Base-by-base conservation (phyloP, 1,140 invertebrate species). In the Aphidius ervi region DNA sequence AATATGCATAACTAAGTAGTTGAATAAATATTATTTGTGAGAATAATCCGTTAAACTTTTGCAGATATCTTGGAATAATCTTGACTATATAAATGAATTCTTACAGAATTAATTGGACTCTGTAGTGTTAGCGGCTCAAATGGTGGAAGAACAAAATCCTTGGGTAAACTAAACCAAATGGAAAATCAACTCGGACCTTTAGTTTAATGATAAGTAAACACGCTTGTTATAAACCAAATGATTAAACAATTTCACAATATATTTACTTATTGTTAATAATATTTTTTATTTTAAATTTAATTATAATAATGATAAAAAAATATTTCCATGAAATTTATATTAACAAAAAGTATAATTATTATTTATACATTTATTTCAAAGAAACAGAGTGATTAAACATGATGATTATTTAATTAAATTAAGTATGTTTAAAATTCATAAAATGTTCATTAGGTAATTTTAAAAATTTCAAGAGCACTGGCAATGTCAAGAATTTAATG, bases 61-160 rank as follows among this genome's bases (percentile, higher is more conserved):
- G 56, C 49, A 49, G 61, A 68, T 75, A 74, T 71, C 70, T 74
- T 68, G 62, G 70, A 67, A 76, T 76, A 75, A 75, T 70, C 71
- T 68, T 65, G 61, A 63, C 61, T 52, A 62, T 57, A 63, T 68
- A 67, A 70, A 68, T 66, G 66, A 67, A 16, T 71, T 69, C 68
- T 69, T 67, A 67, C 64, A 61, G 65, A 68, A 16, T 16, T 16
- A 16, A 16, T 16, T 16, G 16, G 16, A 16, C 16, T 16, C 16
- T 16, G 16, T 16, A 16, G 16, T 16, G 16, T 16, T 16, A 16
- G 16, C 16, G 16, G 16, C 16, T 16, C 0, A 16, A 16, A 16
- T 16, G 1, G 23, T 31, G 65, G 61, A 60, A 66, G 62, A 68
- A 59, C 48, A 46, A 57, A 62, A 61, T 57, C 60, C 59, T 66